Base-by-base conservation (phyloP, 2,797 vertebrate species). In the Fringilla coelebs region DNA sequence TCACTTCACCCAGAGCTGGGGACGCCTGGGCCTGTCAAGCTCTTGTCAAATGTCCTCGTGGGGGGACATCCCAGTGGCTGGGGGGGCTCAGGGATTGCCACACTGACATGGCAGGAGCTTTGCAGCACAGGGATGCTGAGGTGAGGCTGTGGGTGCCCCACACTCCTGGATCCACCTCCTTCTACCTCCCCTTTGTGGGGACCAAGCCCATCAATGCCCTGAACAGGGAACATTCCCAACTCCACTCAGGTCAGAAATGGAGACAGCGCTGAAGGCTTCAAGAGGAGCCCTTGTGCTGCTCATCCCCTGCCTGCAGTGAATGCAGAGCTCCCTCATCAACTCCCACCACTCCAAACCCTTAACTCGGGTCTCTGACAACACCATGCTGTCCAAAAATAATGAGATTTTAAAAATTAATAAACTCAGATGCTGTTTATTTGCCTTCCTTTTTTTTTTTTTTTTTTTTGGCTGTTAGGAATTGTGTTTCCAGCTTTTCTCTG, bases 311-410 rank as follows among this genome's bases (percentile, higher is more conserved):
- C 55, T 66, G 68, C 81, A 74, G 8, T 28, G 81, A 54, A 10
- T 78, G 60, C 36, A 31, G 71, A 85, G 65, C 81, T 93, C 74
- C 81, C 71, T 67, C 75, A 34, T 60, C 85, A 90, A 31, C 45
- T 85, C 85, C 67, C 0, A 0, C 75, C 0, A 0, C 68, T 85
- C 81, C 61, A 92, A 95, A 83, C 63, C 49, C 68, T 93, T 92
- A 72, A 76, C 51, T 96, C 75, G 36, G 81, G 68, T 90, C 94
- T 88, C 81, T 45, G 78, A 92, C 88, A 95, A 67, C 82, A 89
- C 85, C 80, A 80, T 83, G 89, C 61, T 85, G 72, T 67, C 72
- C 91, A 90, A 89, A 95, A 58, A 58, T 58, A 58, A 58, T 58
- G 55, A 58, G 55, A 58, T 58, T 58, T 58, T 36, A 58, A 58